Conservation (phyloP, 2,888 invertebrate species). For the Encarsia formosa region DNA sequence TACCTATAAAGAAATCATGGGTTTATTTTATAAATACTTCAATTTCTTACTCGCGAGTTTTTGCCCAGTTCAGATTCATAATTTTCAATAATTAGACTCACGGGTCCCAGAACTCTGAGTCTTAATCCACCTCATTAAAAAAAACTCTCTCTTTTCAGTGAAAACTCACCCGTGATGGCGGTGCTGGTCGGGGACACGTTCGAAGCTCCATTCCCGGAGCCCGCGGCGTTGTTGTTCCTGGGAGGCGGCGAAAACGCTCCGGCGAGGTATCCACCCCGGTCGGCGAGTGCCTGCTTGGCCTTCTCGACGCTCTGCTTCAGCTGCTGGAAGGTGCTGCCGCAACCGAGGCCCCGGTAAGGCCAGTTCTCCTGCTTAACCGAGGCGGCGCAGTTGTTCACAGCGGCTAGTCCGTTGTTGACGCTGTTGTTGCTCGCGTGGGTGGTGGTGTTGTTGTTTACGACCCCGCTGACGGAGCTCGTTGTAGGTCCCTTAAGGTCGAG, state of each 20-base stretch:
- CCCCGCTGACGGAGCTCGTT: constrained; percentile 48
- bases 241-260: constrained; percentile 50
- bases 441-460: constrained; percentile 38
- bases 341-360: constrained; percentile 65
- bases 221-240: constrained; percentile 36
- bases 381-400: constrained; percentile 36
- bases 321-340: constrained; percentile 83
- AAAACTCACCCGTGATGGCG: constrained; percentile 46
- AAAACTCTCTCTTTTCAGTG: too few relatives aligned
- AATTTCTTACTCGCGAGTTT: too few relatives aligned
- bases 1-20: too few relatives aligned
- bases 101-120: too few relatives aligned
- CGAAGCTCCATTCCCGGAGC: too few relatives aligned
- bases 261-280: constrained; percentile 47
- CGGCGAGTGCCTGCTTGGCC: constrained; percentile 74
- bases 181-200: constrained; percentile 46
- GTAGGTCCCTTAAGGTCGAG: constrained; percentile 72
- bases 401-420: constrained; percentile 35
- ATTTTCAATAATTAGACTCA: too few relatives aligned
- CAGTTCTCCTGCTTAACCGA: constrained; percentile 50
- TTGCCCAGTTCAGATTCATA: too few relatives aligned
- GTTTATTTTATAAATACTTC: too few relatives aligned
- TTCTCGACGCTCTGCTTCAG: constrained; percentile 87
- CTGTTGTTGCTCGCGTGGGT: constrained; percentile 49
- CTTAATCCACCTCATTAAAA: too few relatives aligned